phyloP scores from a whole-genome alignment of 2,797 vertebrate genomes.

The Phrynocephalus guinanensis region DNA sequence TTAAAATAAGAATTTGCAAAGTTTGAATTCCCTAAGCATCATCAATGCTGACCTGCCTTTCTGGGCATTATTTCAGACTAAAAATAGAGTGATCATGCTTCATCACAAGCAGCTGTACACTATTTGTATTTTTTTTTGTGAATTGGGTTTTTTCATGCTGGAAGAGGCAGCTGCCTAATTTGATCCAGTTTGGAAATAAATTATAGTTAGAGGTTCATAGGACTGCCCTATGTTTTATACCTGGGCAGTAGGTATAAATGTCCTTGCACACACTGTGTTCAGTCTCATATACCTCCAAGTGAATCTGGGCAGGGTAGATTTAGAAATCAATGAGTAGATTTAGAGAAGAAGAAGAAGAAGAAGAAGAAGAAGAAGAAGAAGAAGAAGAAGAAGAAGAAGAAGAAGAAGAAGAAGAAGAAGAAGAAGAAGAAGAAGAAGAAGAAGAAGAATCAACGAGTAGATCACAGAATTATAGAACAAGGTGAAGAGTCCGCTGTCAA shows the following conservation, averaged over 20 bases:
- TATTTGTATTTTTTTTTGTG: background rate
- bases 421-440: too few relatives aligned
- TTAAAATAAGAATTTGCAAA: background rate
- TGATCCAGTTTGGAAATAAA: conserved; percentile 21
- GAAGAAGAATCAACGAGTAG: too few relatives aligned
- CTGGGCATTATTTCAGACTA: background rate
- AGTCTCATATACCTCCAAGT: background rate
- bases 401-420: too few relatives aligned
- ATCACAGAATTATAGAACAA: too few relatives aligned
- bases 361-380: too few relatives aligned
- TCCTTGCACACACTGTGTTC: background rate
- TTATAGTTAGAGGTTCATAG: background rate
- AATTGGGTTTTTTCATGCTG: conserved; percentile 31
- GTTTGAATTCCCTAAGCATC: background rate
- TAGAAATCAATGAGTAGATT: too few relatives aligned
- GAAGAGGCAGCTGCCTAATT: conserved; percentile 17
- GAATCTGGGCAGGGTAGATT: background rate
- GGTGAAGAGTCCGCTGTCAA: too few relatives aligned
- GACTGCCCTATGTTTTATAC: background rate
- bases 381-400: too few relatives aligned
- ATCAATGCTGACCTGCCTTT: background rate
- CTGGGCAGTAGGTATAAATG: background rate
- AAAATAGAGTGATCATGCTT: background rate
- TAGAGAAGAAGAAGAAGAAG: too few relatives aligned
- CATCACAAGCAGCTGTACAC: background rate